Percentiles rank a stretch among this genome's conserved stretches.
phyloP scores from a whole-genome alignment of 2,113 vertebrate genomes.

The Columbina picui region DNA sequence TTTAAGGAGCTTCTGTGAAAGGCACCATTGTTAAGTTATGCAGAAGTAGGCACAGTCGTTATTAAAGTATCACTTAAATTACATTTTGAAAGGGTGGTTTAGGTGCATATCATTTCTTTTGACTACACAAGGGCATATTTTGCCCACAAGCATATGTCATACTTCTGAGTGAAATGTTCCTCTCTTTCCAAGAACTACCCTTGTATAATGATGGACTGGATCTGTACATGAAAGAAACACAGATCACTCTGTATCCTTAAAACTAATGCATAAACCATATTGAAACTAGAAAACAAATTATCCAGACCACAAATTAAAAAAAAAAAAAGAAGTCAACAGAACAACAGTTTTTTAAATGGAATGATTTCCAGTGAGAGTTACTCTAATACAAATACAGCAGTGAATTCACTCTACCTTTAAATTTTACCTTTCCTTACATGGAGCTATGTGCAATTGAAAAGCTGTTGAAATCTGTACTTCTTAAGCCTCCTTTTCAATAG shows the following conservation, averaged over 20 bases:
- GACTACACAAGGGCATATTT: neutral
- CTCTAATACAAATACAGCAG: neutral
- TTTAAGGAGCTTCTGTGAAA: neutral
- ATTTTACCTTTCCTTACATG: constrained; percentile 26
- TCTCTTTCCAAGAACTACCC: neutral
- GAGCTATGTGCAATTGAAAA: constrained; percentile 24
- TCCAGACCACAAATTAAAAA: neutral
- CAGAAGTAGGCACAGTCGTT: neutral
- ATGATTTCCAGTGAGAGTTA: neutral
- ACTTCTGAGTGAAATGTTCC: neutral
- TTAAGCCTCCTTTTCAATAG: constrained; percentile 53
- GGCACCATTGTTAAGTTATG: neutral
- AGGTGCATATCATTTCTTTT: neutral
- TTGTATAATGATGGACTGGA: neutral
- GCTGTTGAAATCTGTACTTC: constrained; percentile 55
- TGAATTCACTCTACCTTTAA: constrained; percentile 24
- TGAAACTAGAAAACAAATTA: neutral
- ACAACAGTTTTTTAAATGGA: neutral
- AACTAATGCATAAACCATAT: neutral
- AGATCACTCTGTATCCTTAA: neutral
- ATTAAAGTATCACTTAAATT: neutral
- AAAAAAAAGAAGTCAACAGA: too few relatives aligned
- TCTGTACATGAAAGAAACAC: neutral
- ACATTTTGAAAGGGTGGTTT: neutral
- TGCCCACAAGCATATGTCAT: neutral